phyloP scores from a whole-genome alignment of 2,888 invertebrate genomes.

The Deilephila porcellus region DNA sequence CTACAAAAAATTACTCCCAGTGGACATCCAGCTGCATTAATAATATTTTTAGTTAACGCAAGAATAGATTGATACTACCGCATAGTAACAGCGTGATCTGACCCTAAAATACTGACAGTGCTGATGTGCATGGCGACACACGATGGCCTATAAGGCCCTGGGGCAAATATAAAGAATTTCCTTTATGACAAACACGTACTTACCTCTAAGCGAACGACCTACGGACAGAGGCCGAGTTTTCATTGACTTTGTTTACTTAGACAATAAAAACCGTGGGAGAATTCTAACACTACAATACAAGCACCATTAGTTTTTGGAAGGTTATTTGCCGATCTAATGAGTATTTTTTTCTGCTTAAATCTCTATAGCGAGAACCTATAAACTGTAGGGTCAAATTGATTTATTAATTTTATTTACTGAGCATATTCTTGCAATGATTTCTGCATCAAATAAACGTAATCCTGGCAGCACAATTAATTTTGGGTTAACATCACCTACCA shows the following conservation, averaged over 20 bases:
- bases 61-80: neutral
- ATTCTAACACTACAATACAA: slow-evolving; percentile 11
- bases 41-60: no score
- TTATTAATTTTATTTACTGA: no score
- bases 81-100: neutral
- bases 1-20: no score
- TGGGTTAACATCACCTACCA: no score
- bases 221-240: slow-evolving; percentile 15
- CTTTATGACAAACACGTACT: slow-evolving; percentile 30
- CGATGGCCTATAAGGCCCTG: slow-evolving; percentile 4
- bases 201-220: slow-evolving; percentile 25
- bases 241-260: slow-evolving; percentile 20
- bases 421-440: no score
- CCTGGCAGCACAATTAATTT: no score
- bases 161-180: slow-evolving; percentile 21
- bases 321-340: neutral
- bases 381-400: no score
- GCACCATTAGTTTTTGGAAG: slow-evolving; percentile 18
- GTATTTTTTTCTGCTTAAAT: no score
- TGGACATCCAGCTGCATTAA: neutral
- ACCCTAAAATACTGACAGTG: neutral
- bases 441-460: no score
- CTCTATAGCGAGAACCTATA: no score
- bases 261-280: slow-evolving; percentile 23
- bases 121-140: neutral